Conservation (phyloP, 2,797 vertebrate genomes). For the Parauchenoglanis ngamensis region DNA sequence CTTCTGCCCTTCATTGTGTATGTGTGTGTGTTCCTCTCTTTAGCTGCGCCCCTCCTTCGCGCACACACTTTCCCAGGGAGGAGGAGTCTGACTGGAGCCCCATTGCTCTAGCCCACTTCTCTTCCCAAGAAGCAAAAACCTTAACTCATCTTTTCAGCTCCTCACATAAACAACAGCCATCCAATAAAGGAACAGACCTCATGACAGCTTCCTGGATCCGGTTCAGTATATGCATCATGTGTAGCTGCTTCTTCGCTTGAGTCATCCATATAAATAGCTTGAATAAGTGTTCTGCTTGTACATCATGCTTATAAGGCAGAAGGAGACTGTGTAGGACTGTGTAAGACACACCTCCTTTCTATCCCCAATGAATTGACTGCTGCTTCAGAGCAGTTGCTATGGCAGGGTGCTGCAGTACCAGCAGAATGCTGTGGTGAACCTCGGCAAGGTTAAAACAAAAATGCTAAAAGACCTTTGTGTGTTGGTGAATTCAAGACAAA, state of each 20-base stretch:
- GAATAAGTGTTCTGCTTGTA: constrained; percentile 15
- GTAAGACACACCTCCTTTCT: constrained; percentile 40
- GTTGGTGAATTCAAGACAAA: not conserved
- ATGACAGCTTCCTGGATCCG: constrained; percentile 67
- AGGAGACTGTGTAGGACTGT: constrained; percentile 1
- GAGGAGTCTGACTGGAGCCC: constrained; percentile 43
- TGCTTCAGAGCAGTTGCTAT: constrained; percentile 47
- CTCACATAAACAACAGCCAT: constrained; percentile 65
- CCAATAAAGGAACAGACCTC: constrained; percentile 17
- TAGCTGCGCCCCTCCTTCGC: constrained; percentile 37
- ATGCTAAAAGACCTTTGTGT: not conserved
- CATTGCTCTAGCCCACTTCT: constrained; percentile 32
- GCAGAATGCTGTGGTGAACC: constrained; percentile 38
- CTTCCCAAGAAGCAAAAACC: constrained; percentile 22
- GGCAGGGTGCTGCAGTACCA: constrained; percentile 51
- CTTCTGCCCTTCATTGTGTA: constrained; percentile 66
- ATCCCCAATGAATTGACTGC: constrained; percentile 33
- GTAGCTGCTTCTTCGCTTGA: constrained; percentile 47
- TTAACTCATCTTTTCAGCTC: constrained; percentile 55
- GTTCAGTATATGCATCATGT: constrained; percentile 36
- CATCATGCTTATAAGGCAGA: constrained; percentile 27
- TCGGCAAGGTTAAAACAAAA: constrained; percentile 2
- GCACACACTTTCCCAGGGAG: constrained; percentile 40
- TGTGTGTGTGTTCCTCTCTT: constrained; percentile 28
- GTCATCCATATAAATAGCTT: constrained; percentile 23